These are phyloP conservation scores for Ptychadena robeensis DNA, from an alignment of 2,797 vertebrate genomes.

Conservation along the genomic window DNA sequence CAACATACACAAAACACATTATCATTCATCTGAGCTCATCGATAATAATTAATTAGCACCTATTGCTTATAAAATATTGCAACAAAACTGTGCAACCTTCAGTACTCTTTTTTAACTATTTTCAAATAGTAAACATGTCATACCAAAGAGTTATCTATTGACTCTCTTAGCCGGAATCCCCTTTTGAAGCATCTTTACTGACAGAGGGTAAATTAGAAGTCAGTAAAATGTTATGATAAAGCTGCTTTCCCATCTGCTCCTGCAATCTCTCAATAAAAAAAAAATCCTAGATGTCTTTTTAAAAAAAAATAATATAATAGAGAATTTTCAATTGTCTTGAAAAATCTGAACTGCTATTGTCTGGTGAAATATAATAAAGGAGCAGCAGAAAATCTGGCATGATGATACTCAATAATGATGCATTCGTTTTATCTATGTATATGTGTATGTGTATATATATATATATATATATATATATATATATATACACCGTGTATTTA, in stretches of 20 bases:
- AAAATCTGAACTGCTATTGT: too few relatives aligned
- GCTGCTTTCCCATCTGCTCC: not conserved
- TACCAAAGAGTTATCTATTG: not conserved
- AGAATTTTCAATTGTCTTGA: not conserved
- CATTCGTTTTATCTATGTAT: too few relatives aligned
- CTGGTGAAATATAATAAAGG: too few relatives aligned
- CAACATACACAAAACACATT: not conserved
- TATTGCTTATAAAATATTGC: not conserved
- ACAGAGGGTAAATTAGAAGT: not conserved
- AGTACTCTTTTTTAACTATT: not conserved
- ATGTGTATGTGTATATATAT: too few relatives aligned
- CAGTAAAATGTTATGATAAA: not conserved
- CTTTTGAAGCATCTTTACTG: not conserved
- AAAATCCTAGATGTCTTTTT: not conserved
- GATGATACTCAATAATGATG: too few relatives aligned
- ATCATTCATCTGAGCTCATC: not conserved
- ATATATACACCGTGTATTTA: too few relatives aligned
- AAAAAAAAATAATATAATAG: not conserved
- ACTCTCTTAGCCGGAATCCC: too few relatives aligned
- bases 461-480: too few relatives aligned
- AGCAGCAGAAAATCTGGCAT: too few relatives aligned
- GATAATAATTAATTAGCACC: not conserved
- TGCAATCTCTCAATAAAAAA: not conserved
- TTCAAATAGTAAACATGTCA: not conserved
- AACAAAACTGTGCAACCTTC: not conserved